Base-by-base conservation (phyloP, 2,797 vertebrate genomes). In the Enteromius fasciolatus region DNA sequence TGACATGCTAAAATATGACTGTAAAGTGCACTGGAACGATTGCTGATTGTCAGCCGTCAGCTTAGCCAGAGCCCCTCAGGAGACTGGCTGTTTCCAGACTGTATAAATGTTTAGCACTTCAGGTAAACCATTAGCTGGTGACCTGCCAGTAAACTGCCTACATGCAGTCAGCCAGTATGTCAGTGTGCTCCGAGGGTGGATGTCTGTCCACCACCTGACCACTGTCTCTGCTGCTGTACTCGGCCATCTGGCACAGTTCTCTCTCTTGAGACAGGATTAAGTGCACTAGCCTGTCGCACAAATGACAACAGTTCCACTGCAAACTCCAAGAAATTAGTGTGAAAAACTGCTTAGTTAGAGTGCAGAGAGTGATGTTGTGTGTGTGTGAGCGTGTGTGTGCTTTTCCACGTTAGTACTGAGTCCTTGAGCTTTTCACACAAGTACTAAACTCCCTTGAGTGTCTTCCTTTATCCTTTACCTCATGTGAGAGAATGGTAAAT, bases 201-300 rank as follows among this genome's bases (percentile, higher is more conserved):
- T 85, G 82, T 84, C 69, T 82, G 84, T 85, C 82, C 73, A 84
- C 80, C 82, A 84, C 83, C 86, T 89, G 86, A 87, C 82, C 85
- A 68, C 67, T 80, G 83, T 80, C 83, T 78, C 72, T 64, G 81
- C 77, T 76, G 48, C 82, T 84, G 79, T 78, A 74, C 81, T 84
- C 50, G 72, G 85, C 89, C 89, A 87, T 85, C 89, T 89, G 89
- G 84, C 84, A 82, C 46, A 48, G 67, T 77, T 82, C 63, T 80
- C 75, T 80, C 75, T 78, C 87, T 64, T 41, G 77, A 84, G 80
- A 86, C 48, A n/a, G 69, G 81, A 87, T 87, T 86, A 83, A 84
- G 83, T 80, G 73, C 54, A 67, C 73, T 75, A 14, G 39, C 68
- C 52, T 80, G 52, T 81, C 80, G 69, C 74, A 83, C 50, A 76